Percentiles rank a stretch among this genome's conserved stretches.
Conservation (phyloP, 1,140 invertebrate species). For the Cyrtorhinus lividipennis region DNA sequence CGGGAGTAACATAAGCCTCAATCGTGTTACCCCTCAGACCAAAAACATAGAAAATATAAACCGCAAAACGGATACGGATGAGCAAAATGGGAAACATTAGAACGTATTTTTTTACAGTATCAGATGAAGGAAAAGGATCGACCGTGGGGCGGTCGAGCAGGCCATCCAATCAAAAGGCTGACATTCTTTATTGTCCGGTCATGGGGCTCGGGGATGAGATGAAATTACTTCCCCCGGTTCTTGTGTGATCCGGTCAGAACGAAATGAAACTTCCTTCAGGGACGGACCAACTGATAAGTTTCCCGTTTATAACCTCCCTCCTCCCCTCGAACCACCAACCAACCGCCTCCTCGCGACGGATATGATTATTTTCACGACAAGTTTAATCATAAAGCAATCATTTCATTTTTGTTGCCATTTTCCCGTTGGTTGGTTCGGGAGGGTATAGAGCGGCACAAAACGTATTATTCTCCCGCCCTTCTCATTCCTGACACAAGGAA, state of each 20-base stretch:
- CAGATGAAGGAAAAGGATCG: background rate
- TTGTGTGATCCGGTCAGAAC: conserved; percentile 5
- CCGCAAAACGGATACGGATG: background rate
- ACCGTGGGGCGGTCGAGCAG: background rate
- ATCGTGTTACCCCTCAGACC: too few relatives aligned
- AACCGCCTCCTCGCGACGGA: background rate
- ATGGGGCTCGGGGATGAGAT: conserved; percentile 4
- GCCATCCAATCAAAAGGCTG: conserved; percentile 8
- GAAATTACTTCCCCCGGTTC: conserved; percentile 7
- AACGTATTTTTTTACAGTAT: background rate
- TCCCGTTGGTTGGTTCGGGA: too few relatives aligned
- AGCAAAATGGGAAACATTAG: conserved; percentile 1
- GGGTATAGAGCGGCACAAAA: too few relatives aligned
- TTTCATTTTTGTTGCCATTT: background rate
- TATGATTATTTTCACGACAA: conserved; percentile 7
- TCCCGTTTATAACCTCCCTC: background rate
- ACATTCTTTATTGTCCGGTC: conserved; percentile 7
- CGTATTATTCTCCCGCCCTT: too few relatives aligned
- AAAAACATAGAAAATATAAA: too few relatives aligned
- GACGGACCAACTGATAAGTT: background rate
- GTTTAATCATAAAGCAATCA: conserved; percentile 4
- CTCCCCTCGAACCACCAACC: background rate
- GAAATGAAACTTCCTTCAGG: background rate
- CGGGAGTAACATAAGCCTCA: too few relatives aligned
- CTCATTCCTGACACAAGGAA: too few relatives aligned